phyloP scores from a whole-genome alignment of 92 coral and sea anemone species.

The Zoanthus solanderi region DNA sequence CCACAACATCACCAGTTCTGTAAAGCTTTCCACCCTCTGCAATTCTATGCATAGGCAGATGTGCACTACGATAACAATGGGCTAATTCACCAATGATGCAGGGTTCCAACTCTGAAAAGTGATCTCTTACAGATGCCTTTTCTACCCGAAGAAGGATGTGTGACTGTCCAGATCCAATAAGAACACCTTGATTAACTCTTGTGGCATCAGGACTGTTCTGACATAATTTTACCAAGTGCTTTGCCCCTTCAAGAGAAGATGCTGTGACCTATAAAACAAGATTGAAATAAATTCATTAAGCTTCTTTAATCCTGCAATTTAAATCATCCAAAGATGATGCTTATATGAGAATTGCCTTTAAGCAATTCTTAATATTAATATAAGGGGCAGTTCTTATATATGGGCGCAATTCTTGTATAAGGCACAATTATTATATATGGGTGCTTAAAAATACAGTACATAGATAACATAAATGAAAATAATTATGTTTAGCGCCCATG shows the following conservation, averaged over 20 bases:
- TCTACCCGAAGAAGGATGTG: conserved; percentile 56
- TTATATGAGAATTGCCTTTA: conserved; percentile 12
- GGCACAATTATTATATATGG: conserved; percentile 11
- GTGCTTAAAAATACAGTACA: conserved; percentile 12
- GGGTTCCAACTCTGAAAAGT: not conserved
- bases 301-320: conserved; percentile 12
- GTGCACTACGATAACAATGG: conserved; percentile 63
- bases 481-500: conserved; percentile 14
- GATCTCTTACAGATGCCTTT: conserved; percentile 29
- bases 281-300: conserved; percentile 10
- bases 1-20: conserved; percentile 55
- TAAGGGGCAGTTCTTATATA: conserved; percentile 13
- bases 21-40: conserved; percentile 65
- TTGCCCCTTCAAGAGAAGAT: conserved; percentile 65
- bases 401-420: conserved; percentile 14
- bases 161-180: conserved; percentile 62
- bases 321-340: conserved; percentile 13
- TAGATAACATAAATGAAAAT: conserved; percentile 10
- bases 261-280: conserved; percentile 59
- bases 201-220: conserved; percentile 63
- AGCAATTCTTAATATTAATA: conserved; percentile 10
- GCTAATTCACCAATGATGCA: conserved; percentile 52
- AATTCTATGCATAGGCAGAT: conserved; percentile 61
- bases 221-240: conserved; percentile 59
- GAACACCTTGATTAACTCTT: conserved; percentile 60